Conservation (phyloP, 2,888 invertebrate species). For the Cloeon dipterum region DNA sequence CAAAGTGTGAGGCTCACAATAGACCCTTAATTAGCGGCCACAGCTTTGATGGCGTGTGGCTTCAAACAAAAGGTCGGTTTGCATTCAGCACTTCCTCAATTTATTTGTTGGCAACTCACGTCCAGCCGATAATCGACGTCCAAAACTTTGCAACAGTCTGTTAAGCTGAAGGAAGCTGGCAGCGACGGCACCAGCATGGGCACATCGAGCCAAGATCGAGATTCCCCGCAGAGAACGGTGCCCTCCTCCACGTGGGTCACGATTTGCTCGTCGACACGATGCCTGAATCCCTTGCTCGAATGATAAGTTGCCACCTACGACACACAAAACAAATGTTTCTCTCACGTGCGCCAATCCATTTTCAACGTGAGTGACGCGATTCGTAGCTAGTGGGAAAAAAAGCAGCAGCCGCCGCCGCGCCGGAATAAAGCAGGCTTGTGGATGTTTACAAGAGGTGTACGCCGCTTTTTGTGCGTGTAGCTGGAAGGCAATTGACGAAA, state of each 20-base stretch:
- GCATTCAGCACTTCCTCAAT: too few species aligned
- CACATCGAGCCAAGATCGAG: constrained; percentile 10
- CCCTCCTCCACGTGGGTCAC: constrained; percentile 11
- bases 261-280: constrained; percentile 10
- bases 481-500: too few species aligned
- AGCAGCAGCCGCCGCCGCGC: background rate
- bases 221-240: constrained; percentile 10
- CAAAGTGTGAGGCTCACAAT: too few species aligned
- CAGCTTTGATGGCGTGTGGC: too few species aligned
- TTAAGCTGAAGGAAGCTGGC: constrained; percentile 11
- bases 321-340: background rate
- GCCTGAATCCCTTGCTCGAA: constrained; percentile 10
- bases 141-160: constrained; percentile 12
- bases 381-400: background rate
- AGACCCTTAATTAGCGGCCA: too few species aligned
- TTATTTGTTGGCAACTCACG: constrained; percentile 10
- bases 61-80: too few species aligned
- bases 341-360: too few species aligned
- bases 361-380: too few species aligned
- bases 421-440: too few species aligned
- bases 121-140: constrained; percentile 12
- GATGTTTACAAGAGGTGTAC: too few species aligned
- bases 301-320: constrained; percentile 12
- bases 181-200: constrained; percentile 10
- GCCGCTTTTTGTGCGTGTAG: too few species aligned